Evolutionary conservation across 2,113 vertebrate genomes (phyloP).

Genomic region (Scatophagus argus): DNA sequence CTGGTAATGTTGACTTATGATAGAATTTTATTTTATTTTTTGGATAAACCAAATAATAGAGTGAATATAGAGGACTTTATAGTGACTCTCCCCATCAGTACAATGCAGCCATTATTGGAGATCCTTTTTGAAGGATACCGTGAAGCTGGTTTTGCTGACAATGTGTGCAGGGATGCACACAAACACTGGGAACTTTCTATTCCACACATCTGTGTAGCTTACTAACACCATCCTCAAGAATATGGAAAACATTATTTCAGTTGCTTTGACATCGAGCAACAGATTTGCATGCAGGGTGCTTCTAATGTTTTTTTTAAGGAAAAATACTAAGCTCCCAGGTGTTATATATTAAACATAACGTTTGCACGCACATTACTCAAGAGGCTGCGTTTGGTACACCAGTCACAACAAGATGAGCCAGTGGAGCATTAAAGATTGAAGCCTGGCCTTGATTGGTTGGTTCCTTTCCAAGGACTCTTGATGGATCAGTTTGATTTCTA

Average conservation of each 20-base stretch:
- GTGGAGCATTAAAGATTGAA: conserved; percentile 23
- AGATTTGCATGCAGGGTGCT: not conserved
- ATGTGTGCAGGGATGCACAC: not conserved
- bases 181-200: not conserved
- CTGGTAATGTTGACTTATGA: no score
- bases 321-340: conserved; percentile 3
- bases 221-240: not conserved
- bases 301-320: not conserved
- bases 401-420: conserved; percentile 28
- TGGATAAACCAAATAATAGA: no score
- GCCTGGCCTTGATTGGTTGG: not conserved
- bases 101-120: no score
- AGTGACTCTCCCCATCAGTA: no score
- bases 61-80: no score
- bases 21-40: no score
- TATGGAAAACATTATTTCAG: not conserved
- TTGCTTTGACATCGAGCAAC: not conserved
- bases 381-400: conserved; percentile 18
- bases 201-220: not conserved
- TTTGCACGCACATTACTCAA: conserved; percentile 22
- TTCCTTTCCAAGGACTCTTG: no score
- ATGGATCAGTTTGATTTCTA: no score
- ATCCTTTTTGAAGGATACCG: no score
- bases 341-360: not conserved
- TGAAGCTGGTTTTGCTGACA: not conserved